These are phyloP conservation scores for Ellobius talpinus DNA, from an alignment of 2,113 vertebrate genomes.

Conservation along the genomic window DNA sequence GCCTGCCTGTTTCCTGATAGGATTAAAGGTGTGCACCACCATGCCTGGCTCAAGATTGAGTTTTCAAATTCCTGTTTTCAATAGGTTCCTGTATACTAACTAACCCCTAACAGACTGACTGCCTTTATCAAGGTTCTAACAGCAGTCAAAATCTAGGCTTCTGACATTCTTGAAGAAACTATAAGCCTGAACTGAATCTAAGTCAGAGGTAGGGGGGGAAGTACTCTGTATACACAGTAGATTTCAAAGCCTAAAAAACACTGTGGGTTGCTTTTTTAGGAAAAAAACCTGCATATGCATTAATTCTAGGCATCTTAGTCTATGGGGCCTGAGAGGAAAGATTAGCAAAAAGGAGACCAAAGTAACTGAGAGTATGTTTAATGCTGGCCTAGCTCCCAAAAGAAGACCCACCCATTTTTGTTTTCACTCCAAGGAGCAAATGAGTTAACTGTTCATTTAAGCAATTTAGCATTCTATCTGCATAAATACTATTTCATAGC, in stretches of 20 bases:
- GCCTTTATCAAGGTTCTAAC: conserved; percentile 31
- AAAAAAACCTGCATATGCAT: background rate
- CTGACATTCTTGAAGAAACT: conserved; percentile 38
- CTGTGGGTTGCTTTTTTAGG: background rate
- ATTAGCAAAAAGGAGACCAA: background rate
- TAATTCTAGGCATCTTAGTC: conserved; percentile 62
- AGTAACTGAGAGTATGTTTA: conserved; percentile 41
- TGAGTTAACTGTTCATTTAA: conserved; percentile 64
- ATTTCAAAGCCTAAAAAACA: conserved; percentile 46
- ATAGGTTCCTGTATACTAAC: conserved; percentile 20
- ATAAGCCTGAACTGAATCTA: background rate
- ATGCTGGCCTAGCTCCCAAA: conserved; percentile 65
- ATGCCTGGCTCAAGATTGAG: background rate
- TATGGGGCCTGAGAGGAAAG: background rate
- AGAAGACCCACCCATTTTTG: conserved; percentile 54
- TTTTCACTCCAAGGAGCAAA: conserved; percentile 59
- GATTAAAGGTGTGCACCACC: background rate
- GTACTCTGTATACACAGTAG: background rate
- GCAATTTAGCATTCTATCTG: conserved; percentile 50
- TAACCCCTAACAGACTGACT: background rate
- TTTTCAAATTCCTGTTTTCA: conserved; percentile 59
- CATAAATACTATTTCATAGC: conserved; percentile 11
- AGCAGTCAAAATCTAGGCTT: conserved; percentile 49
- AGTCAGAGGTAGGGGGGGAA: conserved; percentile 3
- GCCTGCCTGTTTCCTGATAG: background rate